Evolutionary conservation across 2,113 vertebrate species (phyloP).

Genomic region (Tachycineta bicolor): DNA sequence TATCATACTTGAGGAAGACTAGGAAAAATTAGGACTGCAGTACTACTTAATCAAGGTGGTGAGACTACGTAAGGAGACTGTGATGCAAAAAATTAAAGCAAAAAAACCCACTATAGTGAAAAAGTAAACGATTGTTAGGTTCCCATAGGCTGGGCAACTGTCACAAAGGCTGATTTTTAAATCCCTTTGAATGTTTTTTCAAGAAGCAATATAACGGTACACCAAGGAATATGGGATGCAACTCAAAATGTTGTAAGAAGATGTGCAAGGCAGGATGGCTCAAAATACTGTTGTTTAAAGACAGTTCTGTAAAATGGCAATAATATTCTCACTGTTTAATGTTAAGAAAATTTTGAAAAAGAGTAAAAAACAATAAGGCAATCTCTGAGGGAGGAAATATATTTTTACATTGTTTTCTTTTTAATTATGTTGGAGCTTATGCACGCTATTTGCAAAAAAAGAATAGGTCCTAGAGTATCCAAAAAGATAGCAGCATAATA

Average conservation of each 20-base stretch:
- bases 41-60: not conserved
- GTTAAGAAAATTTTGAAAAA: not conserved
- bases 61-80: not conserved
- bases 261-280: not conserved
- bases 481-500: not conserved
- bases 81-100: not conserved
- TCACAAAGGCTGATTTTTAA: not conserved
- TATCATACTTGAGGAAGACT: not conserved
- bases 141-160: not conserved
- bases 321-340: not conserved
- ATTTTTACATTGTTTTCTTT: not conserved
- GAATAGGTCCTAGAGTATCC: not conserved
- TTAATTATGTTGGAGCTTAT: not conserved
- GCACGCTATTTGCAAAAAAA: not conserved
- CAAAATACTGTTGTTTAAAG: not conserved
- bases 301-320: not conserved
- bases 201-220: not conserved
- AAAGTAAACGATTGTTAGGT: not conserved
- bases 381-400: not conserved
- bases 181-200: not conserved
- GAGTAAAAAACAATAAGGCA: not conserved
- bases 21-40: not conserved
- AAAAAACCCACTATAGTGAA: not conserved
- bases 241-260: not conserved
- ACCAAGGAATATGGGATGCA: not conserved